Base-by-base conservation (phyloP, 2,797 vertebrate species). In the Chaetophractus vellerosus region DNA sequence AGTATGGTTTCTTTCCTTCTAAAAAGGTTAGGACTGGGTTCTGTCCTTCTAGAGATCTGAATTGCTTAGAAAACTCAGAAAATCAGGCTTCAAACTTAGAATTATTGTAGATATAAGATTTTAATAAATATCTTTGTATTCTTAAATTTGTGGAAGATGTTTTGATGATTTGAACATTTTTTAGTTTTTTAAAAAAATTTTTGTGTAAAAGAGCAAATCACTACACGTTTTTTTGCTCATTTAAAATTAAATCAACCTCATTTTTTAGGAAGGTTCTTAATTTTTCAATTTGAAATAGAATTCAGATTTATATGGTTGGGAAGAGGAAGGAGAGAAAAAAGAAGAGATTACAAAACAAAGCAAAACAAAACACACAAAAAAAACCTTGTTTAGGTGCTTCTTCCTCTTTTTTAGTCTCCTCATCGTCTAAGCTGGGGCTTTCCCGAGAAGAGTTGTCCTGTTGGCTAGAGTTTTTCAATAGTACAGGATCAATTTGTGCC, bases 401-500 rank as follows among this genome's bases (percentile, higher is more conserved):
- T 98, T 98, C 98, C n/a, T 97, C 96, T 96, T 98, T 99, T 95
- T 98, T 98, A 78, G 96, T 55, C 11, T 98, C 98, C 76, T 98
- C 98, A 21, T 98, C 98, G 10, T 99, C 99, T 91, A 97, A 78
- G 61, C 97, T 96, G 31, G 99, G 99, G 94, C 98, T 99, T 96
- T 98, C 97, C 52, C 98, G 98, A n/a, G 98, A 98, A 55, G 97
- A 98, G 93, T 96, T 98, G 91, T 99, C 98, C 61, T 99, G 98
- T 64, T 98, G 98, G 87, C 91, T 99, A 92, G 96, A 98, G 80
- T 96, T 99, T 97, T 98, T 99, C 97, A 99, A 92, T 41, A 98
- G 97, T n/a, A 98, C 98, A 31, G 99, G 99, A 76, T 99, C 99
- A 18, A 99, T 99, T 97, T 99, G 99, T 75, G 99, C 98, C 98